Evolutionary conservation across 2,113 vertebrate species (phyloP), one percentile per base, ranked within the genome.

Genomic region (Rhombomys opimus): DNA sequence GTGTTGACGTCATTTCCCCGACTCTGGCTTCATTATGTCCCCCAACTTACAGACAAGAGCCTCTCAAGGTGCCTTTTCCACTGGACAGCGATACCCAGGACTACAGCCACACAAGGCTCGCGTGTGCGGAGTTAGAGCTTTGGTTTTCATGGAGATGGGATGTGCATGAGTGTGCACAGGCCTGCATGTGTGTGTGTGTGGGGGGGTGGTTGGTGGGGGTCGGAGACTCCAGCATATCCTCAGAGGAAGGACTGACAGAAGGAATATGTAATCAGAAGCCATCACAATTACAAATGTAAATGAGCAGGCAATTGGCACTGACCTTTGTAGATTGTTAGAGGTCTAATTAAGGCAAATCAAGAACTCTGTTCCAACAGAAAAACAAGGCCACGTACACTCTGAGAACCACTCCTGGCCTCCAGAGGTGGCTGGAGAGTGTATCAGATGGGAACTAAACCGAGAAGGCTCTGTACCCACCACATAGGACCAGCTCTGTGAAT

Each of bases 21-120:
- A 99, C 99, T 98, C 98, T 94, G 97, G 98, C 98, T 99, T 99
- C 98, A 98, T 99, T 99, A 98, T 98, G 98, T 98, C 97, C 98
- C 98, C 96, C 95, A 96, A 93, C 97, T 97, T 90, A 97, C 97
- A 96, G 1, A 50, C 25, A 89, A 75, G 2, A 90, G 32, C 94
- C 96, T 95, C 94, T 91, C 85, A 91, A 95, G 95, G 94, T 91
- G 93, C 57, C 90, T 95, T 93, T 5, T 96, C 96, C 88, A 38
- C 18, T 86, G 89, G 91, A 96, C 6, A 18, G 76, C 18, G 4
- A 50, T 54, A 84, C 82, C 95, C 52, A 65, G 76, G 86, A 15
- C 35, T n/a, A 63, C 93, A 35, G 35, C 93, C 65, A 65, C 97
- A 92, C 96, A 97, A 96, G 90, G 90, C 88, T 95, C 85, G 57